These are phyloP conservation scores for Pycnonotus jocosus DNA, from an alignment of 2,113 vertebrate species.

Conservation along the genomic window DNA sequence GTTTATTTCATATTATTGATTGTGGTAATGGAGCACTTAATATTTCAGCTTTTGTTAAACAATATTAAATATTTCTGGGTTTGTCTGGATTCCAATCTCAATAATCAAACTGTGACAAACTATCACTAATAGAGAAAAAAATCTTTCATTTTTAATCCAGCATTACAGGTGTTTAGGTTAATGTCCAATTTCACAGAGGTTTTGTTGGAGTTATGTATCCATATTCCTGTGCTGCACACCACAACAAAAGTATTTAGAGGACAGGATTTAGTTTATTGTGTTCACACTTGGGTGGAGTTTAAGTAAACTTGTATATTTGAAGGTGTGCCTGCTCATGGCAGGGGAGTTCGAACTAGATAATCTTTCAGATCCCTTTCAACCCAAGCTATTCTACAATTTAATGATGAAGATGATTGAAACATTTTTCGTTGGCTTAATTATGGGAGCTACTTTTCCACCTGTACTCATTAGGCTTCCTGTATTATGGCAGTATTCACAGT, in stretches of 20 bases:
- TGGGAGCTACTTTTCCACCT: background rate
- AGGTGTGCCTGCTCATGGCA: background rate
- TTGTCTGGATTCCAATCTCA: conserved; percentile 17
- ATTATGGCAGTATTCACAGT: background rate
- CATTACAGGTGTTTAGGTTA: conserved; percentile 11
- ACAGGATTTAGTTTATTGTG: background rate
- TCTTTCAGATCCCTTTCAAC: background rate
- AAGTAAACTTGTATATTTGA: background rate
- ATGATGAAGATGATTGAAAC: background rate
- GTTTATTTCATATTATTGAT: conserved; percentile 53
- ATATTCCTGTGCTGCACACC: background rate
- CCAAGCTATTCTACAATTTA: background rate
- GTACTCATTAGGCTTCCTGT: background rate
- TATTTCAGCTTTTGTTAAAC: background rate
- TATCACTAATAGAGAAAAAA: conserved; percentile 24
- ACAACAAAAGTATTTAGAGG: background rate
- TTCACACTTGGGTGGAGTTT: background rate
- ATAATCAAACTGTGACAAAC: conserved; percentile 40
- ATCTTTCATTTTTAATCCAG: background rate
- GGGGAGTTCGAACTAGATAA: background rate
- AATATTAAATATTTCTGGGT: conserved; percentile 40
- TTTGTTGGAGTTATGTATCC: conserved; percentile 15
- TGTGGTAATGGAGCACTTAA: background rate
- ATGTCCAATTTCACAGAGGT: background rate
- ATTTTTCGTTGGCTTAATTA: background rate